phyloP scores from a whole-genome alignment of 2,113 vertebrate genomes.

The Campylorhamphus procurvoides region DNA sequence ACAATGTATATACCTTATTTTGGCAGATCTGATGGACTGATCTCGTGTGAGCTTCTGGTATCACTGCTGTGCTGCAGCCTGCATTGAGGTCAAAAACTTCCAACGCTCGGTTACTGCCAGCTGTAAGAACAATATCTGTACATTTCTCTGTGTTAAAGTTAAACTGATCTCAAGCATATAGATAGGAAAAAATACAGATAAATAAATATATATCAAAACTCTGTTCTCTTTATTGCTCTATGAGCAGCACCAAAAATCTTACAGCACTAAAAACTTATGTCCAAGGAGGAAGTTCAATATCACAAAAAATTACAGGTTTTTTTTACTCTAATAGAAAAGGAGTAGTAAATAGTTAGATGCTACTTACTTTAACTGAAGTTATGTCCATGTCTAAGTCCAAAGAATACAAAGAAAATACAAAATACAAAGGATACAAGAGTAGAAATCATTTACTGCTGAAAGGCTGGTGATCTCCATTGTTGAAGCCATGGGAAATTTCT shows the following conservation, averaged over 20 bases:
- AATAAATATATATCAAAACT: background rate
- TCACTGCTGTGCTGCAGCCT: constrained; percentile 70
- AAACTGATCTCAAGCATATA: background rate
- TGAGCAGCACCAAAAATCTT: background rate
- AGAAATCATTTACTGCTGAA: constrained; percentile 87
- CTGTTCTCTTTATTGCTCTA: background rate
- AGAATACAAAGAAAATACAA: background rate
- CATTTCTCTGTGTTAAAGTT: constrained; percentile 48
- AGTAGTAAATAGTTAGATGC: background rate
- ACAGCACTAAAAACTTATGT: background rate
- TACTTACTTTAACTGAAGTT: background rate
- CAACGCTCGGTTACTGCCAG: constrained; percentile 80
- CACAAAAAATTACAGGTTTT: background rate
- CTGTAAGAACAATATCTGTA: constrained; percentile 84
- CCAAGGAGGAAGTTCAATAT: background rate
- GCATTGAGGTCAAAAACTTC: constrained; percentile 88
- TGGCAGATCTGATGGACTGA: constrained; percentile 86
- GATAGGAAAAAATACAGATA: background rate
- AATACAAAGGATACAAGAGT: constrained; percentile 87
- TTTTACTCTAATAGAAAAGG: background rate
- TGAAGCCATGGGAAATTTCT: constrained; percentile 66
- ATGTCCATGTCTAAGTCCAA: background rate
- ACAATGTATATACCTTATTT: constrained; percentile 79
- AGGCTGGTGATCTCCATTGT: constrained; percentile 79
- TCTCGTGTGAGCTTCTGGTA: constrained; percentile 81